Evolutionary conservation across 2,888 invertebrate species (phyloP).

Genomic region (Caenorhabditis virilis): DNA sequence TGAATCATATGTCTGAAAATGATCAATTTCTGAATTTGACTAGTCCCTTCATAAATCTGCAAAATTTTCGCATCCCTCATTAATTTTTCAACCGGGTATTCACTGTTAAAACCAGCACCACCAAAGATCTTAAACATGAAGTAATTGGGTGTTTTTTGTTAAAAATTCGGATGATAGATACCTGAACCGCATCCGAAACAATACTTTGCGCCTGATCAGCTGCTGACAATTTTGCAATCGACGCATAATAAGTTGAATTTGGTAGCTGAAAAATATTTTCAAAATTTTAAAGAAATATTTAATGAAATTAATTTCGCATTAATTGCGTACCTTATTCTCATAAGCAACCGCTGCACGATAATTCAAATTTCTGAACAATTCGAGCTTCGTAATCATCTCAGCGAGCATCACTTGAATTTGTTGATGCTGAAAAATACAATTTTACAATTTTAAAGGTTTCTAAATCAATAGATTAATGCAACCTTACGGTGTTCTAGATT

Average conservation of each 20-base stretch:
- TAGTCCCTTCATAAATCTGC: conserved; percentile 90
- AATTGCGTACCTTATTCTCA: conserved; percentile 72
- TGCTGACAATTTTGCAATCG: conserved; percentile 89
- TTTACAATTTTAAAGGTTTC: background rate
- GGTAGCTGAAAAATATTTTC: background rate
- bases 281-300: too few species aligned
- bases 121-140: conserved; percentile 56
- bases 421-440: conserved; percentile 72
- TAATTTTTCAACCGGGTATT: conserved; percentile 96
- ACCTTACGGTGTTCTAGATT: too few species aligned
- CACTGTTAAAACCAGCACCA: conserved; percentile 80
- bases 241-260: conserved; percentile 76
- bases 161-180: conserved; percentile 39
- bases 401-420: conserved; percentile 91
- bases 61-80: conserved; percentile 99
- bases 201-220: conserved; percentile 90
- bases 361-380: conserved; percentile 84
- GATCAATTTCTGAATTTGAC: conserved; percentile 90
- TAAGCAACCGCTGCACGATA: conserved; percentile 86
- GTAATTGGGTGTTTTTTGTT: background rate
- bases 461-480: too few species aligned
- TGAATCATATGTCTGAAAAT: conserved; percentile 74
- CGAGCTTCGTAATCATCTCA: conserved; percentile 89
- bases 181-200: conserved; percentile 86
- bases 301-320: too few species aligned